phyloP scores from a whole-genome alignment of 2,113 vertebrate species.

The Brachypteracias leptosomus region DNA sequence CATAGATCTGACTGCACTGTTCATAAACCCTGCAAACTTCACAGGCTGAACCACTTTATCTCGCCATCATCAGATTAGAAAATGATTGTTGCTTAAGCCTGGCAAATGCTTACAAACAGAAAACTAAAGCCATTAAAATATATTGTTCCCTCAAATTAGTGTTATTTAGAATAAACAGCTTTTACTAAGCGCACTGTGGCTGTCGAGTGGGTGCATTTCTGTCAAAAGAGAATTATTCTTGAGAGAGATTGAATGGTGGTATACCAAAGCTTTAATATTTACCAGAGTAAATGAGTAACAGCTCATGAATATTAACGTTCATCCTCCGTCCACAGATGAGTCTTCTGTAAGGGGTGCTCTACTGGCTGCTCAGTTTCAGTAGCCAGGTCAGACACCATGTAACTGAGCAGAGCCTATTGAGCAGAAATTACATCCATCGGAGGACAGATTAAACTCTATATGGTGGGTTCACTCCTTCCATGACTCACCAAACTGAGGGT shows the following conservation, averaged over 20 bases:
- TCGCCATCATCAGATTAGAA: neutral
- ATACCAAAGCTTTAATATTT: neutral
- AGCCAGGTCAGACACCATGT: conserved; percentile 46
- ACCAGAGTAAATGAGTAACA: conserved; percentile 54
- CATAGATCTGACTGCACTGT: neutral
- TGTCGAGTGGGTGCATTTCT: neutral
- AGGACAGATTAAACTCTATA: conserved; percentile 55
- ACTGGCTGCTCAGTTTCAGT: conserved; percentile 65
- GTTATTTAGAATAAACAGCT: neutral
- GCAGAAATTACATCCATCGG: conserved; percentile 58
- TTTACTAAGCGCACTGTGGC: neutral
- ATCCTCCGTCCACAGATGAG: neutral
- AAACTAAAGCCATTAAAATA: neutral
- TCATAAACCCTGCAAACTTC: neutral
- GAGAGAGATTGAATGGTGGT: neutral
- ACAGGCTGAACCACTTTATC: neutral
- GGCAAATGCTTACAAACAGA: neutral
- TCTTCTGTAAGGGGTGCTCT: neutral
- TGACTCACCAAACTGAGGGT: conserved; percentile 61
- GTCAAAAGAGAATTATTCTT: neutral
- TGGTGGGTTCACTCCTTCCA: conserved; percentile 64
- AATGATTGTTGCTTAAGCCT: neutral
- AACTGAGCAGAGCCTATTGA: conserved; percentile 33
- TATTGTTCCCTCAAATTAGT: neutral
- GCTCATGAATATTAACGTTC: conserved; percentile 35